Evolutionary conservation across 2,113 vertebrate genomes (phyloP).

Genomic region (Prietella phreatophila): DNA sequence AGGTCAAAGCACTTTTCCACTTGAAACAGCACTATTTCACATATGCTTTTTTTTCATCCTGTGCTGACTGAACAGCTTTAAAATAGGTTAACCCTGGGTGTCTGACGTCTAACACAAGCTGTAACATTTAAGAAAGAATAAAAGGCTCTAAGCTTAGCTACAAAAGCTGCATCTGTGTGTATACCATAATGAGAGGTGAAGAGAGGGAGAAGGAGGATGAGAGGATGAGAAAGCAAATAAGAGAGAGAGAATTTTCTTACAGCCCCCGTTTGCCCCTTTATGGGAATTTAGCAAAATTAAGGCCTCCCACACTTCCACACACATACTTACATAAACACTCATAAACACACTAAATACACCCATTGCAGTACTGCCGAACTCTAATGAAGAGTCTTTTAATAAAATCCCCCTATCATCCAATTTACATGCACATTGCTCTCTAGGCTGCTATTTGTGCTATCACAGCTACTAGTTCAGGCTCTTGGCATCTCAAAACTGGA

Average conservation of each 20-base stretch:
- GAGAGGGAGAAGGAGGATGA: constrained; percentile 13
- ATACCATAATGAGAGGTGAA: neutral
- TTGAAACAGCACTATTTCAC: constrained; percentile 3
- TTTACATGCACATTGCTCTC: constrained; percentile 65
- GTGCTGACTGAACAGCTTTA: constrained; percentile 1
- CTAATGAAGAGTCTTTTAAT: constrained; percentile 74
- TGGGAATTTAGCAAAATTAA: constrained; percentile 61
- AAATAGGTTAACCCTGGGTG: neutral
- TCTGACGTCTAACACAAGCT: neutral
- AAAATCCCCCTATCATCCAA: constrained; percentile 62
- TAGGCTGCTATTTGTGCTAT: constrained; percentile 63
- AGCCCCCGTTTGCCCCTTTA: neutral
- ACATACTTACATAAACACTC: constrained; percentile 1
- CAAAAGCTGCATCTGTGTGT: neutral
- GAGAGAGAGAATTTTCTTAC: neutral
- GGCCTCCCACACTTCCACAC: constrained; percentile 59
- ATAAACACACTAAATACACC: constrained; percentile 35
- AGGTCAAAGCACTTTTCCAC: neutral
- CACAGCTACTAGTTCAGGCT: neutral
- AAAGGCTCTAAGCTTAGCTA: neutral
- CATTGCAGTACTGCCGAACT: constrained; percentile 59
- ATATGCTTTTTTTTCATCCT: neutral
- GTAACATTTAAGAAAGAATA: neutral
- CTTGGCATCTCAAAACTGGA: too few relatives aligned
- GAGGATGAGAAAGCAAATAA: constrained; percentile 25